Conservation (phyloP, 2,113 vertebrate species). For the Gymnorhina tibicen region DNA sequence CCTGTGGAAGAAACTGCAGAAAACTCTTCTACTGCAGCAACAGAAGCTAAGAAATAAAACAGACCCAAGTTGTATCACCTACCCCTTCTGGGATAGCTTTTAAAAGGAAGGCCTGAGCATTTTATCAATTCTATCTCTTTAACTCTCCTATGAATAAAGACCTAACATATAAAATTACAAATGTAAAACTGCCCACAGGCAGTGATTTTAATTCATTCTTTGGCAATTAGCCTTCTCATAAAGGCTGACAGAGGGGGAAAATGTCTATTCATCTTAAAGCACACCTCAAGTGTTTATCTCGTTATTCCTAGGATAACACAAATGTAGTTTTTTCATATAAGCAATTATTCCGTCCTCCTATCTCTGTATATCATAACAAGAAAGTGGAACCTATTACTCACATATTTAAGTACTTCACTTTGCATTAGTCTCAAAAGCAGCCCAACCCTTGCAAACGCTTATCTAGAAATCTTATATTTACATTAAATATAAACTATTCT, state of each 20-base stretch:
- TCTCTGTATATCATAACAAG: not conserved
- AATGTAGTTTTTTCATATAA: not conserved
- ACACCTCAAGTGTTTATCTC: not conserved
- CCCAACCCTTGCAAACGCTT: not conserved
- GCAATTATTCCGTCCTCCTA: not conserved
- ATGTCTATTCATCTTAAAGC: not conserved
- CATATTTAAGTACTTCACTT: not conserved
- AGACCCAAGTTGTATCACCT: not conserved
- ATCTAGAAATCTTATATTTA: not conserved
- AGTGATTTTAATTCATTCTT: constrained; percentile 19
- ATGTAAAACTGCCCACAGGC: constrained; percentile 4
- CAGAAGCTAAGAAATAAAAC: not conserved
- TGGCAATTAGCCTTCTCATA: constrained; percentile 41
- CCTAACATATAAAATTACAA: not conserved
- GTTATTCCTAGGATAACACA: not conserved
- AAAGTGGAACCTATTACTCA: not conserved
- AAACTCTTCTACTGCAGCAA: not conserved
- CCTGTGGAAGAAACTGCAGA: not conserved
- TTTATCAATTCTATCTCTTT: not conserved
- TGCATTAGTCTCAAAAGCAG: not conserved
- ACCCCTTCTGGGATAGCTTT: not conserved
- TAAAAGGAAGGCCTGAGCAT: not conserved
- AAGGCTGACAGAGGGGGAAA: not conserved
- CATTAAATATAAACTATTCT: not conserved
- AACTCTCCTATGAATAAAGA: not conserved